Conservation (phyloP, 2,888 invertebrate genomes). For the Scaptomyza reducta region DNA sequence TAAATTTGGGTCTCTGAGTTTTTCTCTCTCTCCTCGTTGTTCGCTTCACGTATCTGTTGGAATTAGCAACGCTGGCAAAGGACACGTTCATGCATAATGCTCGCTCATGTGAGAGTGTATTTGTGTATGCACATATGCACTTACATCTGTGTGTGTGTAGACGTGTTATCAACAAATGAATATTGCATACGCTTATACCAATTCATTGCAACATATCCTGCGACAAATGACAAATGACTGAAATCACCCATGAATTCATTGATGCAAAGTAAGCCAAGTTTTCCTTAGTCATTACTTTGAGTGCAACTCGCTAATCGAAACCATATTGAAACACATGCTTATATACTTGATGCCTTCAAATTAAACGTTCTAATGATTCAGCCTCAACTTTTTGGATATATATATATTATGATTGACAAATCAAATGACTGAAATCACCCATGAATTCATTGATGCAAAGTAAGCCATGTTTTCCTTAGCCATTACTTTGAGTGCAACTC, state of each 20-base stretch:
- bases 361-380: conserved; percentile 24
- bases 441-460: too few relatives aligned
- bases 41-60: conserved; percentile 37
- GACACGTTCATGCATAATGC: conserved; percentile 69
- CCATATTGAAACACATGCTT: conserved; percentile 15
- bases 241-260: too few relatives aligned
- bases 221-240: not conserved
- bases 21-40: too few relatives aligned
- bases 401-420: too few relatives aligned
- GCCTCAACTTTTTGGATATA: conserved; percentile 21
- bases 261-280: too few relatives aligned
- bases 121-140: not conserved
- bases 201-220: conserved; percentile 47
- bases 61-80: conserved; percentile 70
- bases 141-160: conserved; percentile 18
- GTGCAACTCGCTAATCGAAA: too few relatives aligned
- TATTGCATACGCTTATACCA: conserved; percentile 49
- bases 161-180: conserved; percentile 60
- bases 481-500: too few relatives aligned
- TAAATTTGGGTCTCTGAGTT: conserved; percentile 53
- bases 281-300: too few relatives aligned
- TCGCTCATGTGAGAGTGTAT: conserved; percentile 8
- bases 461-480: too few relatives aligned
- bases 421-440: too few relatives aligned
- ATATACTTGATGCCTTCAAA: conserved; percentile 4